phyloP scores from a whole-genome alignment of 1,140 invertebrate genomes.

The Temnothorax curvispinosus region DNA sequence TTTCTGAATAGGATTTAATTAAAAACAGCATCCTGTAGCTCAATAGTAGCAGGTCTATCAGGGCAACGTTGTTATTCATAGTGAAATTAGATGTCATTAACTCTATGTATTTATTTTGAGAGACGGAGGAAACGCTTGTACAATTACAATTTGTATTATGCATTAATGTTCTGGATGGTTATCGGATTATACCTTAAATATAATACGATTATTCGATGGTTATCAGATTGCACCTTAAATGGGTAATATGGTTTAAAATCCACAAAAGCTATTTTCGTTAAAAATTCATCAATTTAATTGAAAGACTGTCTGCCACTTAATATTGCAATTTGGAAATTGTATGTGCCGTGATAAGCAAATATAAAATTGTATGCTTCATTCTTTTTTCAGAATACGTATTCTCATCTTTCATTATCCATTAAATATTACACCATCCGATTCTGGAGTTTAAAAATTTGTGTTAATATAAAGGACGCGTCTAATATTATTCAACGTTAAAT shows the following conservation, averaged over 20 bases:
- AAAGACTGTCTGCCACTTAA: background rate
- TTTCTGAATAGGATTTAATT: slow-evolving; percentile 27
- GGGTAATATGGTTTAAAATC: background rate
- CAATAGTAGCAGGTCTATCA: background rate
- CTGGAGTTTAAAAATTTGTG: background rate
- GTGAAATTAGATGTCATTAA: slow-evolving; percentile 18
- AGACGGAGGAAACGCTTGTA: background rate
- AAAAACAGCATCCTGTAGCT: slow-evolving; percentile 38
- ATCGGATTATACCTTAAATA: background rate
- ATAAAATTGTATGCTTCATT: background rate
- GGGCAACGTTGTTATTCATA: slow-evolving; percentile 13
- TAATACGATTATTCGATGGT: background rate
- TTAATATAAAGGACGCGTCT: background rate
- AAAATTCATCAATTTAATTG: background rate
- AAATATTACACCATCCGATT: background rate
- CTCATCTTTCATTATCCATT: background rate
- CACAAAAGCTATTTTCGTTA: background rate
- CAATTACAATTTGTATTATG: background rate
- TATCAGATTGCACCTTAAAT: background rate
- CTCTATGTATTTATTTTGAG: background rate
- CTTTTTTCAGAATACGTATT: background rate
- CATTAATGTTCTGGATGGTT: background rate
- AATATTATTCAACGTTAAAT: background rate
- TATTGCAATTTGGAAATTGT: background rate
- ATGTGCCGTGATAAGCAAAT: background rate